Evolutionary conservation across 2,888 invertebrate genomes (phyloP), one percentile per base, ranked within the genome.

Genomic region (Aspidiotus rigidus): DNA sequence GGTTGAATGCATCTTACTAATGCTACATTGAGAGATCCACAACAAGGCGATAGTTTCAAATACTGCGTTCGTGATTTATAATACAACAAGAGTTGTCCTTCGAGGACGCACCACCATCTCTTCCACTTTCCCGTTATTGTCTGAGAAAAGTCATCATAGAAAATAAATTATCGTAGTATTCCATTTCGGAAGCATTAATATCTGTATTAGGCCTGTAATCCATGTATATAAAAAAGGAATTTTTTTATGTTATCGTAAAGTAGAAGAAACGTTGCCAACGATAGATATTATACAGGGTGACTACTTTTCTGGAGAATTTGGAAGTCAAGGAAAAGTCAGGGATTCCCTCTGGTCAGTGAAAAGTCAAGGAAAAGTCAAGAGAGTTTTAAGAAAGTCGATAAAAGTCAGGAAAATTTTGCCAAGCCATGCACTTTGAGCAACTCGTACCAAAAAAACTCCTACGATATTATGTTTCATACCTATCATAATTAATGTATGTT

Each of bases 101-200:
- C 81, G 69, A 83, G 74, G 1, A 83, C 82, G 73, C 82, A 83
- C 82, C 82, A 83, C 74, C 81, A 80, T 71, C 79, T 79, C 74
- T 81, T 81, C 81, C 82, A 83, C 2, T 79, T 16, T 62, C 62
- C 62, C 41, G 16, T 62, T 42, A 69, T 28, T 9, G 56, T 63
- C 69, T 69, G 63, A 15, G 7, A 55, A 11, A 54, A 28, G 5
- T 3, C 1, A 28, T 3, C 28, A 5, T 28, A 28, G 1, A 28
- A 28, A 28, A 1, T 11, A 6, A 59, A 59, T 15, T 59, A n/a
- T n/a, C 15, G 15, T 3, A 53, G 2, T 3, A 53, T 53, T 53
- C 53, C 13, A 53, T 3, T 15, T 13, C 3, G 2, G 15, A 53
- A 53, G 53, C 5, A n/a, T 28, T 28, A n/a, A n/a, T n/a, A 28